Percentiles rank a stretch among this genome's conserved stretches.
Conservation (phyloP, 2,797 vertebrate species). For the Buceros bicornis region DNA sequence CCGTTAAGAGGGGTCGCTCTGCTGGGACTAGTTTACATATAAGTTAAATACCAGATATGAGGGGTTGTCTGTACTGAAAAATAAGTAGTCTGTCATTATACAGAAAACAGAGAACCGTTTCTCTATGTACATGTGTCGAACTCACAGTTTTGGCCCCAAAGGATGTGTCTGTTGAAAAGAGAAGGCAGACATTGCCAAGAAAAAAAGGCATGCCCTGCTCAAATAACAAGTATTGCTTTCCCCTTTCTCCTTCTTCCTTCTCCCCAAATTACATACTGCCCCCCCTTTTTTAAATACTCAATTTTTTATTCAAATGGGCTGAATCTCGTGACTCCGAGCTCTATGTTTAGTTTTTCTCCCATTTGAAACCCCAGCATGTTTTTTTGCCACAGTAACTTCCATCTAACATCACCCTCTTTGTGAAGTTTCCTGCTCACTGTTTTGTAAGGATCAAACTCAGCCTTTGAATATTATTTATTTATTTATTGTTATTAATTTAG, state of each 20-base stretch:
- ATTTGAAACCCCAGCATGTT: neutral
- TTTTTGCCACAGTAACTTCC: neutral
- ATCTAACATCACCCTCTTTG: neutral
- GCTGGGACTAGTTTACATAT: conserved; percentile 65
- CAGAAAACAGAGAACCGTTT: conserved; percentile 78
- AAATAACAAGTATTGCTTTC: conserved; percentile 52
- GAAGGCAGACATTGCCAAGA: conserved; percentile 75
- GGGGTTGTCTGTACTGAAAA: conserved; percentile 68
- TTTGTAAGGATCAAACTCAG: neutral
- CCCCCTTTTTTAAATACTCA: conserved; percentile 1
- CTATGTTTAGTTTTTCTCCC: neutral
- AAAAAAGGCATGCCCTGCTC: conserved; percentile 72
- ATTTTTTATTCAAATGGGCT: conserved; percentile 48
- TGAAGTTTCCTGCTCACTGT: neutral
- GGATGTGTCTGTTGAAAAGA: conserved; percentile 72
- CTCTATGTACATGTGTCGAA: conserved; percentile 67
- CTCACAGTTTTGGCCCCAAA: conserved; percentile 62
- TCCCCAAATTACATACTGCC: neutral
- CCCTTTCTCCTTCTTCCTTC: neutral
- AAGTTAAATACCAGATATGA: conserved; percentile 73
- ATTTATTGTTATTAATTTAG: neutral
- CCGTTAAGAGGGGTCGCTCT: conserved; percentile 71
- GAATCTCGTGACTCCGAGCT: neutral
- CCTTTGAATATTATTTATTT: neutral
- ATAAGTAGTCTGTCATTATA: conserved; percentile 72